Evolutionary conservation across 2,797 vertebrate species (phyloP), one percentile per base, ranked within the genome.

Genomic region (Enteromius argenteus): DNA sequence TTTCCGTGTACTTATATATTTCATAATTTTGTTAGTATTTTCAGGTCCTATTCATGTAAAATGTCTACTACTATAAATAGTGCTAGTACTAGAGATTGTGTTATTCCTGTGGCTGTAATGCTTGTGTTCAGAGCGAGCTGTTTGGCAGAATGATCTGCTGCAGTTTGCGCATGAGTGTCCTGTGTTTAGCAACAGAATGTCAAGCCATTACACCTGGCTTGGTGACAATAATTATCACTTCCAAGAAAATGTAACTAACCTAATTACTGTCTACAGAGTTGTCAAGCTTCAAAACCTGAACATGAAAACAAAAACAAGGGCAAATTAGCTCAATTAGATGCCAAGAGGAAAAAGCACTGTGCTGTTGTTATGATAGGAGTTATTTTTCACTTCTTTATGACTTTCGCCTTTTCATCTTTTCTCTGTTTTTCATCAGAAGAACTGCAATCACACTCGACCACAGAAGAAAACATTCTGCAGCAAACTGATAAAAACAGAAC

Each of bases 241-340:
- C 73, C 85, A 71, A 53, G 86, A 81, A 79, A 86, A 86, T 87
- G 86, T 81, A 91, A 89, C 84, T 71, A 86, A 68, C 60, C 72
- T 80, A 74, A 87, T 87, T 85, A 77, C 72, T 66, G 42, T 86
- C 71, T 64, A 21, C 68, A 53, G 81, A 83, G 71, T 75, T 49
- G 83, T 62, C 66, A 80, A 35, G 81, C 46, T 80, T 73, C 78
- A 73, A 62, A 85, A 76, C 62, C 80, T 82, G 64, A 69, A 27
- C 71, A 60, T 39, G 58, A 81, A 80, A 85, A 86, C 60, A 88
- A 80, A 80, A 81, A 75, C 79, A 83, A 60, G 42, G 71, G 68
- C 51, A 39, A 58, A 39, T 44, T 51, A 27, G 42, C 66, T 76
- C 72, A 74, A 79, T 79, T 79, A 80, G 79, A 86, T 79, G 35